Evolutionary conservation across 2,113 vertebrate species (phyloP).

Genomic region (Pavo muticus): DNA sequence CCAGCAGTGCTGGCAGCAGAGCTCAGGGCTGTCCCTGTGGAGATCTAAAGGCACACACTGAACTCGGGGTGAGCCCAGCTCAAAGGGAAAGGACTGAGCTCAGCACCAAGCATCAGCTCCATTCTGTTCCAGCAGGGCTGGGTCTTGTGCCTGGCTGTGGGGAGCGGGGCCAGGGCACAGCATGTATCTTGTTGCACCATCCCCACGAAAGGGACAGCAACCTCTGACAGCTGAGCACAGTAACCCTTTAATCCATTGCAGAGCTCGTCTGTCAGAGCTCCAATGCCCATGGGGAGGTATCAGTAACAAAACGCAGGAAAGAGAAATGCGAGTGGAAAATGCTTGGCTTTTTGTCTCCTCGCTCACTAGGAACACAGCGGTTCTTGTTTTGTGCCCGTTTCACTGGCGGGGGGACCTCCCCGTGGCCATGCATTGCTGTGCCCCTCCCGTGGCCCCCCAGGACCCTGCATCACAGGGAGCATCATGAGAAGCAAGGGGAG

Average conservation of each 20-base stretch:
- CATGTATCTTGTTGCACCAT: constrained; percentile 37
- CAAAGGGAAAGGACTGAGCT: neutral
- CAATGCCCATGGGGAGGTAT: constrained; percentile 65
- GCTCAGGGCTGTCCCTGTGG: neutral
- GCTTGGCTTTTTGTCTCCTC: constrained; percentile 64
- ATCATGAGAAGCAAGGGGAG: neutral
- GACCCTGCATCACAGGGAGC: neutral
- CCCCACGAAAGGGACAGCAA: constrained; percentile 10
- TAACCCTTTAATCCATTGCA: constrained; percentile 71
- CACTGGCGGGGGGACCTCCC: neutral
- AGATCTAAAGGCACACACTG: neutral
- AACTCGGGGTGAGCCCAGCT: neutral
- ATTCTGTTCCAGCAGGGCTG: neutral
- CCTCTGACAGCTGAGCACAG: constrained; percentile 72
- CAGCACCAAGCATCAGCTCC: neutral
- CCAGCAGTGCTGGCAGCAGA: accelerated
- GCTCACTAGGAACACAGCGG: constrained; percentile 25
- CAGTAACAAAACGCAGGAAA: constrained; percentile 67
- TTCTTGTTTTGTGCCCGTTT: neutral
- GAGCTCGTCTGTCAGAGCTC: constrained; percentile 72
- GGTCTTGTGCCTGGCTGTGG: neutral
- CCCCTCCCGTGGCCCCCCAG: neutral
- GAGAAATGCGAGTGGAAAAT: constrained; percentile 70
- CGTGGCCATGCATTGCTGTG: neutral
- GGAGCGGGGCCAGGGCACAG: neutral